Conservation (phyloP, 2,888 invertebrate species). For the Spatulosminthurus flaviceps region DNA sequence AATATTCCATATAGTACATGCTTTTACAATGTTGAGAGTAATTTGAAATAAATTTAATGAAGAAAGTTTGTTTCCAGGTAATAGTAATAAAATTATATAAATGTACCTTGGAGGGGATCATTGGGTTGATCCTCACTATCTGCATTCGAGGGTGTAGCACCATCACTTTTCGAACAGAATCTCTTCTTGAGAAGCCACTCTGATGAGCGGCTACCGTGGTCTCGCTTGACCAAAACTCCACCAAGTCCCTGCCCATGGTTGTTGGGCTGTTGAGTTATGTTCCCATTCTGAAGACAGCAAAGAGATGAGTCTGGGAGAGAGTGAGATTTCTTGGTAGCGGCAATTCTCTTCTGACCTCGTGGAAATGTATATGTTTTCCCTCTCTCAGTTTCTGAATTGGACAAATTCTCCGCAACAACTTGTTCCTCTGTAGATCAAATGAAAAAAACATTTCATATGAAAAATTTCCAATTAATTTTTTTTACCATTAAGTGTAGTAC, state of each 20-base stretch:
- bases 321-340: conserved; percentile 57
- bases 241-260: not conserved
- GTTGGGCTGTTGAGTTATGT: not conserved
- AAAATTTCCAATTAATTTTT: not conserved
- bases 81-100: no score
- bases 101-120: conserved; percentile 32
- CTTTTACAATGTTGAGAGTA: no score
- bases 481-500: not conserved
- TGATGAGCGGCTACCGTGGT: conserved; percentile 42
- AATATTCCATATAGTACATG: no score
- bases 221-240: not conserved
- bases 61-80: not conserved
- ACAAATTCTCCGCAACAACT: conserved; percentile 36
- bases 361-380: conserved; percentile 42
- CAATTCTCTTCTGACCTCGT: conserved; percentile 22
- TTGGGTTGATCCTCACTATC: conserved; percentile 19
- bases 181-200: conserved; percentile 62
- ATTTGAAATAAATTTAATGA: not conserved
- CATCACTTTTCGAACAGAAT: conserved; percentile 60
- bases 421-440: conserved; percentile 29
- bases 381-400: conserved; percentile 37
- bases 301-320: conserved; percentile 61
- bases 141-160: conserved; percentile 42
- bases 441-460: not conserved
- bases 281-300: conserved; percentile 53